Percentiles rank a stretch among this genome's conserved stretches.
phyloP scores from a whole-genome alignment of 2,113 vertebrate species.

The Falco punctatus region DNA sequence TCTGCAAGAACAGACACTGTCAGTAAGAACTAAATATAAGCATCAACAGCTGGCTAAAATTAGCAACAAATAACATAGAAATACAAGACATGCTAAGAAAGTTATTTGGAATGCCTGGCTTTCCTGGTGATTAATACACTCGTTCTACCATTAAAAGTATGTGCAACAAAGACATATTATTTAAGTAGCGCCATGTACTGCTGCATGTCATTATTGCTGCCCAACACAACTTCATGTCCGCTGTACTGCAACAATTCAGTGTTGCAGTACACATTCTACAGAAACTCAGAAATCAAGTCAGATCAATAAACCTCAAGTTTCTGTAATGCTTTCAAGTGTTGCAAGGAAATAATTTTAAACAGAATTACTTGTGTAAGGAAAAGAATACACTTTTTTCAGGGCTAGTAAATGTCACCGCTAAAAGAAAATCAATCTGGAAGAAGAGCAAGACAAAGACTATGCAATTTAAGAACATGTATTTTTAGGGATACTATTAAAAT shows the following conservation, averaged over 20 bases:
- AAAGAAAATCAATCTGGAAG: slow-evolving; percentile 3
- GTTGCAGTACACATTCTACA: background rate
- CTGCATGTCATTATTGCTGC: background rate
- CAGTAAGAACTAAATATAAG: background rate
- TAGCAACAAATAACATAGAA: background rate
- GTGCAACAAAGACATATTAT: background rate
- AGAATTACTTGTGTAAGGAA: background rate
- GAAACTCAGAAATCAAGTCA: background rate
- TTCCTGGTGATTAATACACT: background rate
- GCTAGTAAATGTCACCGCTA: background rate
- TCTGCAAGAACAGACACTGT: background rate
- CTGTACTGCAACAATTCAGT: background rate
- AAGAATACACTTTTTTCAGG: background rate
- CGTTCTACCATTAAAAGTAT: background rate
- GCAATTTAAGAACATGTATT: background rate
- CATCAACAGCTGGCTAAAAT: slow-evolving; percentile 10
- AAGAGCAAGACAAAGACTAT: background rate
- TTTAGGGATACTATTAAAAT: background rate
- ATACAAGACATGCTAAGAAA: background rate
- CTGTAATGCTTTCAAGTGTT: background rate
- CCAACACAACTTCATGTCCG: background rate
- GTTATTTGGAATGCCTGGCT: background rate
- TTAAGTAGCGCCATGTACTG: background rate
- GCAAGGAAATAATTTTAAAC: background rate
- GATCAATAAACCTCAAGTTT: background rate